Base-by-base conservation (phyloP, 2,113 vertebrate genomes). In the Labrus mixtus region DNA sequence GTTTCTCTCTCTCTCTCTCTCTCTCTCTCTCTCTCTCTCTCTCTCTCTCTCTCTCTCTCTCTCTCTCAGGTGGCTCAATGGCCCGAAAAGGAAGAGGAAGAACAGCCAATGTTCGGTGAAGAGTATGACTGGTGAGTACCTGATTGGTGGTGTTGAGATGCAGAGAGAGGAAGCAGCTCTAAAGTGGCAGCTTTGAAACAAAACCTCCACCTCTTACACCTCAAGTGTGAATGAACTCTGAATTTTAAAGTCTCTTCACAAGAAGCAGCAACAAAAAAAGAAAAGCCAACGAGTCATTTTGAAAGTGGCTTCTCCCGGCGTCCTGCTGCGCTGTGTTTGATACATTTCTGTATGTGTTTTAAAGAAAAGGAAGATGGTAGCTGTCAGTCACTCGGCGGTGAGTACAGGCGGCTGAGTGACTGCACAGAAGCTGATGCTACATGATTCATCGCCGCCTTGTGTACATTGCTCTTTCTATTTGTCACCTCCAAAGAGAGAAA, bases 101-200 rank as follows among this genome's bases (percentile, higher is more conserved):
- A 98, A 96, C 95, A 98, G 97, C 95, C 97, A 97, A 96, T 98
- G 97, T 97, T 97, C 97, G 94, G 93, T 98, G 95, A 99, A 98
- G 95, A 96, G 95, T 91, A 97, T 99, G 97, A 98, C 97, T 95
- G 97, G 97, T 98, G 95, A 90, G 90, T 88, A 58, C 0, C 54
- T 22, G 51, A 17, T 20, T 23, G 29, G 29, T 33, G 29, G 29
- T 33, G 29, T 6, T 33, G 6, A 33, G 29, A 33, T 33, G 20
- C 11, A 13, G 19, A 15, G 23, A 19, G 11, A 36, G 15, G 39
- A 39, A 33, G 33, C 17, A 57, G 15, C 58, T 73, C 37, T 66
- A 2, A 60, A 62, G 33, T 72, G 61, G 61, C 70, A 45, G 61
- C 70, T 29, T 1, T 43, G 25, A 53, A 51, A 29, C 29, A 58